Percentiles rank a stretch among this genome's conserved stretches.
These are phyloP conservation scores for Oedothorax gibbosus DNA, from an alignment of 1,140 invertebrate species.

Conservation along the genomic window DNA sequence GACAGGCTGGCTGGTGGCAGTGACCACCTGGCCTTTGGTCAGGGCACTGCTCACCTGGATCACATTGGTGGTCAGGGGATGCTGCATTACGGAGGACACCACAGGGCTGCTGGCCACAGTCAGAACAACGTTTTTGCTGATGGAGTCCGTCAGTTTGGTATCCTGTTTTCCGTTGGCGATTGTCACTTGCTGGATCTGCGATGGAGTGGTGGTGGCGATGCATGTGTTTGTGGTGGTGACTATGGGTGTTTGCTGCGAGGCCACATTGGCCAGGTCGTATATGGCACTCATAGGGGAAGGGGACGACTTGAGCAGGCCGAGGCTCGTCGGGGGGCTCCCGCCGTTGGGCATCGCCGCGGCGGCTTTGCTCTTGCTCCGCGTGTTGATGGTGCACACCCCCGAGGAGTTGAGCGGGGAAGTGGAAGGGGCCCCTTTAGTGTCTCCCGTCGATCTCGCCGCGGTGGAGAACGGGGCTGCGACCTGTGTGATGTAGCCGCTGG, in stretches of 20 bases:
- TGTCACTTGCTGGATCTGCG: constrained; percentile 42
- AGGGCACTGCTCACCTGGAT: constrained; percentile 32
- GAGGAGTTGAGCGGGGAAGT: constrained; percentile 12
- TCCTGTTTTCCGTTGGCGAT: constrained; percentile 50
- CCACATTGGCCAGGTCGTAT: constrained; percentile 67
- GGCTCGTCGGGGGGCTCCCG: constrained; percentile 65
- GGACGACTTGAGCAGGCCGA: constrained; percentile 68
- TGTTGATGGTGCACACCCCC: constrained; percentile 50
- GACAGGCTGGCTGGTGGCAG: constrained; percentile 65
- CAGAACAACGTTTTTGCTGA: not conserved
- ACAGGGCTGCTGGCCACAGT: constrained; percentile 14
- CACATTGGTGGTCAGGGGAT: constrained; percentile 45
- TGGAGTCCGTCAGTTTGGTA: not conserved
- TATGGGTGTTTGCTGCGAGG: constrained; percentile 67
- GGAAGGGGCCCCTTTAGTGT: constrained; percentile 28
- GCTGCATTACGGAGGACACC: constrained; percentile 31
- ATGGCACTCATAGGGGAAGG: constrained; percentile 65
- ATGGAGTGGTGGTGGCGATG: constrained; percentile 31
- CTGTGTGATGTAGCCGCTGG: constrained; percentile 70
- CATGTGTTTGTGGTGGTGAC: constrained; percentile 63
- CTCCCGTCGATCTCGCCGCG: constrained; percentile 62
- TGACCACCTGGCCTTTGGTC: constrained; percentile 18
- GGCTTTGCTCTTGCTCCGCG: constrained; percentile 69
- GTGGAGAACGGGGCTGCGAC: constrained; percentile 63
- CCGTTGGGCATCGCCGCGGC: constrained; percentile 67